phyloP scores from a whole-genome alignment of 2,888 invertebrate species.

The Zhengitettix transpicula region DNA sequence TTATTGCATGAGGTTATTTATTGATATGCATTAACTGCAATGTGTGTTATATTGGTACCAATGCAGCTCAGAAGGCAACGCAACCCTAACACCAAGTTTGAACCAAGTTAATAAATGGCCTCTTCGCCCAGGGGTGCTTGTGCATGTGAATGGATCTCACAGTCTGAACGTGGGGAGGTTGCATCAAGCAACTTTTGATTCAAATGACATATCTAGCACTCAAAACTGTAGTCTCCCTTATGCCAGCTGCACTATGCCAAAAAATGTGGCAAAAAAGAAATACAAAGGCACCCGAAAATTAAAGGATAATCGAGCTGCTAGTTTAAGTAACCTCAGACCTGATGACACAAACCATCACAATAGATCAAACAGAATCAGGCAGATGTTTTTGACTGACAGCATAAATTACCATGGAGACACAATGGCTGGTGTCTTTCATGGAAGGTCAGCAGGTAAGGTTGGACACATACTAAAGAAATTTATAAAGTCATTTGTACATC shows the following conservation, averaged over 20 bases:
- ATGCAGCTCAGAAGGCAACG: conserved; percentile 9
- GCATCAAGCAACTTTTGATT: conserved; percentile 5
- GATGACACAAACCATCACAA: conserved; percentile 19
- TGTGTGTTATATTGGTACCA: too few species aligned
- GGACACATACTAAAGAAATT: too few species aligned
- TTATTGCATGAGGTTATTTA: too few species aligned
- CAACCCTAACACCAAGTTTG: conserved; percentile 2
- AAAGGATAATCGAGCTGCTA: conserved; percentile 13
- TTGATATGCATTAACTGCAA: too few species aligned
- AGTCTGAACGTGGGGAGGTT: conserved; percentile 28
- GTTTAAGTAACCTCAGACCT: conserved; percentile 10
- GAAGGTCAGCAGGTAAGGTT: conserved; percentile 29
- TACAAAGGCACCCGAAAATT: conserved; percentile 4
- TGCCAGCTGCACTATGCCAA: not conserved
- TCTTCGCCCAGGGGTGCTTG: conserved; percentile 69
- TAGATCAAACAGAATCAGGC: conserved; percentile 19
- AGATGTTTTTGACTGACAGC: conserved; percentile 18
- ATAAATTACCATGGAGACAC: conserved; percentile 18
- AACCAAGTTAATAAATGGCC: conserved; percentile 52
- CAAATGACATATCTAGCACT: conserved; percentile 16
- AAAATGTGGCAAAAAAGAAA: conserved; percentile 3
- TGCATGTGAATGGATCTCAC: conserved; percentile 73
- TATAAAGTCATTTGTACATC: too few species aligned
- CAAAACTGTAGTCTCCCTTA: not conserved
- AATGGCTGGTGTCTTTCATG: conserved; percentile 29